Evolutionary conservation across 1,140 invertebrate genomes (phyloP), one percentile per base, ranked within the genome.

Genomic region (Drosophila trapezifrons): DNA sequence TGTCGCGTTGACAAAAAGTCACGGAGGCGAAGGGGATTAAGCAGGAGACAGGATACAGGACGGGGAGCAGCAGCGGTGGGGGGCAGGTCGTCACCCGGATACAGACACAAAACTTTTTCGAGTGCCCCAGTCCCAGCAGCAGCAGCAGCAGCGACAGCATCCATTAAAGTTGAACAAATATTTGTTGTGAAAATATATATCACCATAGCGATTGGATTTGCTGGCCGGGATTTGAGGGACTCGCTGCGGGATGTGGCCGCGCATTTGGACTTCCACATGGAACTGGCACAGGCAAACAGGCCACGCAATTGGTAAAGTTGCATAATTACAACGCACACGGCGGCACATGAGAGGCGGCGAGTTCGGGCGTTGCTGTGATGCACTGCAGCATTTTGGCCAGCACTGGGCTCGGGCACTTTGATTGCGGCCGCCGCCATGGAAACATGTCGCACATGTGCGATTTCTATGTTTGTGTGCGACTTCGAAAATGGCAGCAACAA

Each of bases 381-480:
- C 65, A 65, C 55, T 77, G 54, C 42, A 52, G 60, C 60, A 46
- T 17, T 65, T 78, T 40, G 22, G 52, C 52, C 35, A 52, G 43
- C 60, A 20, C 4, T 65, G 70, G 37, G 18, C 43, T 46, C 35
- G 49, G 51, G 18, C 46, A 86, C 64, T 78, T 72, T 75, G 72
- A 57, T 76, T 76, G 65, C 42, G 77, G 66, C 52, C 35, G 71
- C 59, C 69, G 77, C 62, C 71, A 91, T 91, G 90, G 90, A 91
- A 90, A 91, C 90, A 70, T 91, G 90, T 67, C 90, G 90, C 49
- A 91, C 90, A 63, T 91, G 90, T 91, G 90, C 90, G 42, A 90
- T 82, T 59, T 76, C 73, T 47, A 76, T 76, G 73, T 76, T 76
- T 59, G 72, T 76, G 47, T 91, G 86, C 74, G 90, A 91, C 76